A percentile compares a stretch with the other conserved stretches of the same genome.
Conservation (phyloP, 2,113 vertebrate genomes). For the Galbula dea region DNA sequence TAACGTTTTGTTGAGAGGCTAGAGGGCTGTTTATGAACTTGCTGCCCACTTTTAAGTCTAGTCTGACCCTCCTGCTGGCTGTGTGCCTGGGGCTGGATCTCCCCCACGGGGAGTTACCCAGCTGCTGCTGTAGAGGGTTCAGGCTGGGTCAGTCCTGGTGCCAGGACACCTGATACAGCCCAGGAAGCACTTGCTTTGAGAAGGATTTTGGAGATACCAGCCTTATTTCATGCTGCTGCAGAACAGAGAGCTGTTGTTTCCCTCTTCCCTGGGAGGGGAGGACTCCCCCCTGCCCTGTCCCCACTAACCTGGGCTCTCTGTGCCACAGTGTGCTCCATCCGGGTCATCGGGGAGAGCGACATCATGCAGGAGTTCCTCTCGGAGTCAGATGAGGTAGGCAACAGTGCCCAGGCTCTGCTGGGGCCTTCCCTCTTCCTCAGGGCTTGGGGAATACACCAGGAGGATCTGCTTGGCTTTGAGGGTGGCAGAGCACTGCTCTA, state of each 20-base stretch:
- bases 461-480: too few relatives aligned
- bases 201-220: not conserved
- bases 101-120: accelerated
- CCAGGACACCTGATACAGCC: not conserved
- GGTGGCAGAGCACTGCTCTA: too few relatives aligned
- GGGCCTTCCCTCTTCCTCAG: too few relatives aligned
- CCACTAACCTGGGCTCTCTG: not conserved
- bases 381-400: constrained; percentile 91
- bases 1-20: not conserved
- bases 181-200: not conserved
- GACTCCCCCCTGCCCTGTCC: too few relatives aligned
- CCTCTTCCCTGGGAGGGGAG: accelerated
- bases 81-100: not conserved
- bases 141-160: not conserved
- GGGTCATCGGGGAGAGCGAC: constrained; percentile 95
- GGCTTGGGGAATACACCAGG: too few relatives aligned
- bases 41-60: not conserved
- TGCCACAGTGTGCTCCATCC: constrained; percentile 89
- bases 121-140: not conserved
- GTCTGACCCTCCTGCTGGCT: not conserved
- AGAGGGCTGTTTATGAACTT: not conserved
- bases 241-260: not conserved
- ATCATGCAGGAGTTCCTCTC: constrained; percentile 98
- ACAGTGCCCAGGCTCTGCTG: accelerated
- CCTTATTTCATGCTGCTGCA: accelerated